Evolutionary conservation across 2,888 invertebrate genomes (phyloP).

Genomic region (Xylocampa areola): DNA sequence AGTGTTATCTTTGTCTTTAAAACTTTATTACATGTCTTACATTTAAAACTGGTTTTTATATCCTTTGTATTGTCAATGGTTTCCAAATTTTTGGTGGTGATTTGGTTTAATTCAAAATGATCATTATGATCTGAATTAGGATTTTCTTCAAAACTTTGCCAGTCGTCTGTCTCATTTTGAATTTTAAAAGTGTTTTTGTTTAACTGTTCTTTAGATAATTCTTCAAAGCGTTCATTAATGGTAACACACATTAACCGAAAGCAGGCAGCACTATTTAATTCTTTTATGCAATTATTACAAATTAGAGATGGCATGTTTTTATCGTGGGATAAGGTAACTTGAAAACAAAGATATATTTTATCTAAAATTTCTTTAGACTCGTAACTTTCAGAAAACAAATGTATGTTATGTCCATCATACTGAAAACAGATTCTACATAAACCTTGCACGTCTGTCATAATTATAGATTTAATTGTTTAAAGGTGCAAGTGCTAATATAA

Average conservation of each 20-base stretch:
- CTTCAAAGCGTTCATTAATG: slow-evolving; percentile 70
- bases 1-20: slow-evolving; percentile 76
- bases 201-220: slow-evolving; percentile 39
- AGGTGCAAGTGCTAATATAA: too few species aligned
- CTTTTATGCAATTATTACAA: slow-evolving; percentile 72
- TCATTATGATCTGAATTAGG: slow-evolving; percentile 27
- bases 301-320: slow-evolving; percentile 71
- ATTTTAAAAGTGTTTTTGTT: slow-evolving; percentile 21
- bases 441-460: slow-evolving; percentile 44
- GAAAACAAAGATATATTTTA: slow-evolving; percentile 76
- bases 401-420: slow-evolving; percentile 45
- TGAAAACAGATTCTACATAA: slow-evolving; percentile 77
- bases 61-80: slow-evolving; percentile 5
- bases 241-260: slow-evolving; percentile 78
- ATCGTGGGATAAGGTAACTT: slow-evolving; percentile 67
- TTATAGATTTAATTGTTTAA: too few species aligned
- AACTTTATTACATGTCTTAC: slow-evolving; percentile 74
- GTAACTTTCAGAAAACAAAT: slow-evolving; percentile 64
- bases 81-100: neutral
- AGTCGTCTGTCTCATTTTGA: slow-evolving; percentile 24
- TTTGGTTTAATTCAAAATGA: slow-evolving; percentile 26
- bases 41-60: slow-evolving; percentile 55
- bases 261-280: slow-evolving; percentile 70
- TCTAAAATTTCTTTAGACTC: slow-evolving; percentile 68
- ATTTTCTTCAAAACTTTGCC: slow-evolving; percentile 36